phyloP scores from a whole-genome alignment of 1,140 invertebrate genomes.

The Bombus pascuorum region DNA sequence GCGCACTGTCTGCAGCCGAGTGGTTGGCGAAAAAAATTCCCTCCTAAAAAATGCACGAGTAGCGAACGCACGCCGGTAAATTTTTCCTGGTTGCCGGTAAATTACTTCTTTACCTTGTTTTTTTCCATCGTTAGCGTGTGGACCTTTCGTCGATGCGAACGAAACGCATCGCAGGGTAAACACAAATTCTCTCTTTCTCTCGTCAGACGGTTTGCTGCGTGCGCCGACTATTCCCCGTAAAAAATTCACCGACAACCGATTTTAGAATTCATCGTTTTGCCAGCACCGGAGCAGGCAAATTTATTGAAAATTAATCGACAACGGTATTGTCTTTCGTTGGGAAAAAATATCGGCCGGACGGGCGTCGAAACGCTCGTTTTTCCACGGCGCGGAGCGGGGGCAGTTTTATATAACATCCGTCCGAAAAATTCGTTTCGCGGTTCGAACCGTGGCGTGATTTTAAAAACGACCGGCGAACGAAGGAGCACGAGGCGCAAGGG shows the following conservation, averaged over 20 bases:
- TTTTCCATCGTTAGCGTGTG: conserved; percentile 31
- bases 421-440: background rate
- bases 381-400: background rate
- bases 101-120: conserved; percentile 41
- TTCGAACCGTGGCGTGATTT: background rate
- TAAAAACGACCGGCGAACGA: background rate
- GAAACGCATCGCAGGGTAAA: conserved; percentile 2
- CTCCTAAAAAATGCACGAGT: conserved; percentile 16
- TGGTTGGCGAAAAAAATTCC: background rate
- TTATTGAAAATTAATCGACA: conserved; percentile 42
- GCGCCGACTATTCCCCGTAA: background rate
- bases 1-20: conserved; percentile 10
- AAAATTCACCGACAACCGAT: conserved; percentile 26
- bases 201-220: background rate
- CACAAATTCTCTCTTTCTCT: background rate
- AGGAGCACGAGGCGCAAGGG: background rate
- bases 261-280: conserved; percentile 30
- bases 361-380: background rate
- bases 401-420: background rate
- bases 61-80: background rate
- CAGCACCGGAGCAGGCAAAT: background rate
- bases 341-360: conserved; percentile 10
- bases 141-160: conserved; percentile 17
- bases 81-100: conserved; percentile 5
- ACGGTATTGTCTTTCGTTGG: background rate